These are phyloP conservation scores for Adrianichthys oophorus DNA, from an alignment of 2,797 vertebrate species.

Conservation along the genomic window DNA sequence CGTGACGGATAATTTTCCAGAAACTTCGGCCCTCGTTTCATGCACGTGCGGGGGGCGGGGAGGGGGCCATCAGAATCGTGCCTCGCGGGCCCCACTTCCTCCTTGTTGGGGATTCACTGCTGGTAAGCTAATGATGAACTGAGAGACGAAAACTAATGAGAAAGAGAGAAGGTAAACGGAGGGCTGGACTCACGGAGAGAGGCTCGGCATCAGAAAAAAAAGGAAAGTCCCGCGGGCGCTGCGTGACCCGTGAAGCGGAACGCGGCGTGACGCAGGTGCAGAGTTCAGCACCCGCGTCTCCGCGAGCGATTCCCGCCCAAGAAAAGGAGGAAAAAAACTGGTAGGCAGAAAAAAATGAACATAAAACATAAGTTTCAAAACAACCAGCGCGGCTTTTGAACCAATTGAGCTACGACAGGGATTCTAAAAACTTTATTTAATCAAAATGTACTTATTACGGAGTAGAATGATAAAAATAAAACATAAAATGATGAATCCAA, in stretches of 20 bases:
- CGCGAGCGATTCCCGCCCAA: constrained; percentile 69
- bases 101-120: constrained; percentile 54
- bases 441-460: too few relatives aligned
- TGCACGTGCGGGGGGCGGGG: constrained; percentile 25
- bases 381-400: background rate
- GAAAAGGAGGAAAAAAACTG: constrained; percentile 56
- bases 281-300: constrained; percentile 79
- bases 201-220: constrained; percentile 15
- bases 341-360: constrained; percentile 45
- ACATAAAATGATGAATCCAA: too few relatives aligned
- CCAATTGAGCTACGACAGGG: background rate
- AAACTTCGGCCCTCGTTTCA: constrained; percentile 42
- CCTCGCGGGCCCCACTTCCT: constrained; percentile 60
- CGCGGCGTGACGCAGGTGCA: constrained; percentile 83
- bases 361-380: constrained; percentile 15
- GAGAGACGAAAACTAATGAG: constrained; percentile 12
- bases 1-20: constrained; percentile 61
- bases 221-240: constrained; percentile 69
- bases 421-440: too few relatives aligned
- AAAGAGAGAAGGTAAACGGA: constrained; percentile 2
- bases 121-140: constrained; percentile 46
- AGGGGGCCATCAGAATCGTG: constrained; percentile 53
- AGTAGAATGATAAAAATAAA: too few relatives aligned
- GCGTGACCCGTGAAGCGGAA: constrained; percentile 80
- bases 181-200: background rate